These are phyloP conservation scores for Berghia stephanieae DNA, from an alignment of 1,140 invertebrate genomes.

Conservation along the genomic window DNA sequence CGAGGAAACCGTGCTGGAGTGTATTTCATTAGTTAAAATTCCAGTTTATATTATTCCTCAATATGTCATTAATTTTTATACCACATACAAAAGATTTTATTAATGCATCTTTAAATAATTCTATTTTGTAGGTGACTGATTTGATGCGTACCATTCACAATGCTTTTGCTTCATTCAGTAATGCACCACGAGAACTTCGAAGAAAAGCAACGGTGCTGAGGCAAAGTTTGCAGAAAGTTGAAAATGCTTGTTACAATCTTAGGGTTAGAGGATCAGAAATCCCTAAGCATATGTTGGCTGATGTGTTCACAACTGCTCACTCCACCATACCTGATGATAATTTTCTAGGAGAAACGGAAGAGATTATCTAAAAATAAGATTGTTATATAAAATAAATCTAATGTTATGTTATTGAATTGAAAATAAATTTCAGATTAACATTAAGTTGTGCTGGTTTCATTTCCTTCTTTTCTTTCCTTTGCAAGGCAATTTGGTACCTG, in stretches of 20 bases:
- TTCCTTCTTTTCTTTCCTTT: too few species aligned
- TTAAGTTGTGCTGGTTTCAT: too few species aligned
- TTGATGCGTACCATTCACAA: constrained; percentile 79
- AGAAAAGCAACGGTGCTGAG: constrained; percentile 78
- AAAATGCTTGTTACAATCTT: constrained; percentile 85
- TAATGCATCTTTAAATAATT: not conserved
- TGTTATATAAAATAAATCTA: too few species aligned
- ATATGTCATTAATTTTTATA: not conserved
- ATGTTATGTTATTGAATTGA: too few species aligned
- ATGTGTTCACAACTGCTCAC: constrained; percentile 60
- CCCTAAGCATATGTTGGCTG: constrained; percentile 76
- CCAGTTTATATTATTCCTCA: too few species aligned
- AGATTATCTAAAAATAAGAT: too few species aligned
- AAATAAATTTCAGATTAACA: too few species aligned
- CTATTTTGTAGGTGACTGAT: constrained; percentile 74
- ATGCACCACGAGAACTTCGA: constrained; percentile 73
- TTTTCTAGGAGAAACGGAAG: not conserved
- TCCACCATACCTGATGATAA: not conserved
- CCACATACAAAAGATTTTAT: not conserved
- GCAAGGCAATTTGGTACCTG: too few species aligned
- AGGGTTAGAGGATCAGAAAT: constrained; percentile 81
- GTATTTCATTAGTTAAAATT: too few species aligned
- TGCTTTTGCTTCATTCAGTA: constrained; percentile 72
- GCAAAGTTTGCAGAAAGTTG: constrained; percentile 83
- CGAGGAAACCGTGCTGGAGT: too few species aligned